phyloP scores from a whole-genome alignment of 2,113 vertebrate species.

The Myotis yumanensis region DNA sequence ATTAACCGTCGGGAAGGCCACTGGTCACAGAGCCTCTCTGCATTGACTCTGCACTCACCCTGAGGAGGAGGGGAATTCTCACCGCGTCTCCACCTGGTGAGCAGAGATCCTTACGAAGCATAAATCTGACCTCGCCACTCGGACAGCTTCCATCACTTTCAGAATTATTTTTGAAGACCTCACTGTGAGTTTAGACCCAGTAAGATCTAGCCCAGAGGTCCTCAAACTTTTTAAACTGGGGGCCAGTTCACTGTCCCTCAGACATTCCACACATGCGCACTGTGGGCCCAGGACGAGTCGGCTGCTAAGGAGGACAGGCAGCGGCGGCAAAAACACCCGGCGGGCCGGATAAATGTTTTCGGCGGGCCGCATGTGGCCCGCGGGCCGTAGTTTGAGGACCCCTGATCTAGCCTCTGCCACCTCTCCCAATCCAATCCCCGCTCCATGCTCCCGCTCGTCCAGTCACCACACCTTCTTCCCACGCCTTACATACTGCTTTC shows the following conservation, averaged over 20 bases:
- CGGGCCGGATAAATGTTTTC: too few relatives aligned
- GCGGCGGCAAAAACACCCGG: too few relatives aligned
- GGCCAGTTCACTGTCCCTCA: too few relatives aligned
- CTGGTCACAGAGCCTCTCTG: accelerated
- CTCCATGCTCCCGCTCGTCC: neutral
- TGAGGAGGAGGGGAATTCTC: neutral
- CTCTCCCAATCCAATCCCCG: neutral
- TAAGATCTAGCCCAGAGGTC: too few relatives aligned
- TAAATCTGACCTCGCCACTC: neutral
- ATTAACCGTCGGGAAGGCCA: neutral
- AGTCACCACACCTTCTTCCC: neutral
- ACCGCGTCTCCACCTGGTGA: accelerated
- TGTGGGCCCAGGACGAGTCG: too few relatives aligned
- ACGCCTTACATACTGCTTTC: neutral
- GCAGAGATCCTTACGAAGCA: neutral
- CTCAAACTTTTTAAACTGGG: too few relatives aligned
- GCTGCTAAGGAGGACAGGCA: too few relatives aligned
- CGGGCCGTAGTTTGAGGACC: too few relatives aligned
- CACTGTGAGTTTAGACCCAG: neutral
- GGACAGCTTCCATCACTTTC: accelerated
- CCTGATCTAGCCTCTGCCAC: neutral
- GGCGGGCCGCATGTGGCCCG: too few relatives aligned
- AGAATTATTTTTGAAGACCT: neutral
- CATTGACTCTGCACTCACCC: accelerated
- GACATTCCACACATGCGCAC: too few relatives aligned